Base-by-base conservation (phyloP, 2,888 invertebrate genomes). In the Zaprionus obscuricornis region DNA sequence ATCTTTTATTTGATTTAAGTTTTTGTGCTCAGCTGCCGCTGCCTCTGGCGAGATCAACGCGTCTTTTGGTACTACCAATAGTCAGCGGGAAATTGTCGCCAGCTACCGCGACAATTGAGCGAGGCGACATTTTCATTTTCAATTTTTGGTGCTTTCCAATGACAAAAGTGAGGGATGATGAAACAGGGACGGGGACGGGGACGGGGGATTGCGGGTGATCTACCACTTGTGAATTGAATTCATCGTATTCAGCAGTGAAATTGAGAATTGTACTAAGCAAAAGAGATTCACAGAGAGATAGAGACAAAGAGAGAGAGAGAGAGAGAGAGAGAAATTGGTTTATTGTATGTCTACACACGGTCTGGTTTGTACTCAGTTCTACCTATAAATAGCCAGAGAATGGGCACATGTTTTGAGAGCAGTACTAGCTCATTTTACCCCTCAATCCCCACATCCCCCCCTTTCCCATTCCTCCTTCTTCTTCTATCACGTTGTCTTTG, bases 181-280 rank as follows among this genome's bases (percentile, higher is more conserved):
- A 6, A 36, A 63, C 66, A n/a, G n/a, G n/a, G n/a, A n/a, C n/a
- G n/a, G n/a, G n/a, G n/a, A n/a, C n/a, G n/a, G n/a, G n/a, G n/a
- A n/a, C n/a, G n/a, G n/a, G n/a, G n/a, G n/a, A n/a, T n/a, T n/a
- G n/a, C n/a, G 77, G 71, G 10, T 34, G 22, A 24, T n/a, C 70
- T 59, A 72, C 84, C 88, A 87, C 87, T 87, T 87, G 87, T 87
- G 85, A 79, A 84, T 58, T 50, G 54, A 74, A 65, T 85, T 83
- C 86, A 83, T 76, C 63, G 34, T 1, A 71, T 74, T 72, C 71
- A 72, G 66, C 70, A 22, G 37, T 39, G 64, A 52, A n/a, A n/a
- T n/a, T n/a, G n/a, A n/a, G n/a, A n/a, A n/a, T n/a, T n/a, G n/a
- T n/a, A n/a, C n/a, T n/a, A n/a, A 22, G 4, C 22, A 6, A 22